phyloP scores from a whole-genome alignment of 2,113 vertebrate genomes.

The Pholis gunnellus region DNA sequence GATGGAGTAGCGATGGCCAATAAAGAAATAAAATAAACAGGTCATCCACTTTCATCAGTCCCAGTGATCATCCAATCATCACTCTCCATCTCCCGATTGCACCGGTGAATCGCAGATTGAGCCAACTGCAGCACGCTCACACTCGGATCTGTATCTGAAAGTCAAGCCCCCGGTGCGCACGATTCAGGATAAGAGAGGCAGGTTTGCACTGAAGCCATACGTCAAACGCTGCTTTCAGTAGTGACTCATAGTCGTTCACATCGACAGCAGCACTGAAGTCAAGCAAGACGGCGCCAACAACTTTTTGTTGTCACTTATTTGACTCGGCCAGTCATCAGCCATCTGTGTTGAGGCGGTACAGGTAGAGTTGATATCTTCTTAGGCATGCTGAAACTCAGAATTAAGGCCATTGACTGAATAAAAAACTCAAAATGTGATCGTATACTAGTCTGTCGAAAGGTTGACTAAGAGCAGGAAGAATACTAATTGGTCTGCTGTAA shows the following conservation, averaged over 20 bases:
- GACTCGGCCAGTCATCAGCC: too few relatives aligned
- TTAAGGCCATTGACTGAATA: too few relatives aligned
- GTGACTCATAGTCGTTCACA: too few relatives aligned
- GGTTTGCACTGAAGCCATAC: not conserved
- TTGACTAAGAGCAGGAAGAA: not conserved
- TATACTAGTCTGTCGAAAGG: too few relatives aligned
- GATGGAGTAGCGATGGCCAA: conserved; percentile 39
- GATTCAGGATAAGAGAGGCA: conserved; percentile 17
- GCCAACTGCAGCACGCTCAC: not conserved
- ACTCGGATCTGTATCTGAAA: conserved; percentile 27
- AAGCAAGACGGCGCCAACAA: too few relatives aligned
- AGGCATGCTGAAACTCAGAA: not conserved
- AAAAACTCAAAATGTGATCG: too few relatives aligned
- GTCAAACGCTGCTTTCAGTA: not conserved
- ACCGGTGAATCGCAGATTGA: conserved; percentile 28
- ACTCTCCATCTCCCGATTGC: conserved; percentile 63
- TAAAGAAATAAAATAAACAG: conserved; percentile 48
- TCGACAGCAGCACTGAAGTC: too few relatives aligned
- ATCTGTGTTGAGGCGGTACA: too few relatives aligned
- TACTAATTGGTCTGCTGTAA: not conserved
- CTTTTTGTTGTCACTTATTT: too few relatives aligned
- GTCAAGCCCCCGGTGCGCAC: conserved; percentile 12
- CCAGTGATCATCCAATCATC: conserved; percentile 65
- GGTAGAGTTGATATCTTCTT: too few relatives aligned
- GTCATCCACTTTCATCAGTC: conserved; percentile 49